Evolutionary conservation across 2,113 vertebrate genomes (phyloP), one percentile per base, ranked within the genome.

Genomic region (Myxocyprinus asiaticus): DNA sequence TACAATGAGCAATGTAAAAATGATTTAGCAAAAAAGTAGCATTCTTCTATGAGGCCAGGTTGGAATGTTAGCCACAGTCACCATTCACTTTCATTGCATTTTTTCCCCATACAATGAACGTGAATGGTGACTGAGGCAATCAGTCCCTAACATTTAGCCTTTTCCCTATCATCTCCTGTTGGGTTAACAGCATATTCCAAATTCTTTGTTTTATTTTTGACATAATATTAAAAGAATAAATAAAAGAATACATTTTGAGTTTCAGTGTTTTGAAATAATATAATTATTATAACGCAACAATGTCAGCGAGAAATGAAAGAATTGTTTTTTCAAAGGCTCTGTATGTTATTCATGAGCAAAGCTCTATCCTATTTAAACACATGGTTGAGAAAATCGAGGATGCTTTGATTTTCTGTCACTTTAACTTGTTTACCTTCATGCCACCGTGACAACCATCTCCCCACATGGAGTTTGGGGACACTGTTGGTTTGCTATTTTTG

Each of bases 401-500:
- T 76, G 47, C 48, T 76, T 76, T 76, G 62, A 76, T 76, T 76
- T 64, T 68, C 55, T 48, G 43, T 67, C 65, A 61, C 53, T 75
- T 73, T 74, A 68, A 76, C 71, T 76, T 76, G 62, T 75, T 81
- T 75, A 73, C 47, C 63, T 74, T 61, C 47, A 61, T 6, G 17
- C 70, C 22, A 59, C 22, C 51, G 43, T 80, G 71, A 80, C 70
- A 74, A 56, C 62, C 78, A 58, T 80, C 65, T 72, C 61, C 58
- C 1, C 67, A 61, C 67, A 72, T 64, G 79, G 12, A 66, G 55
- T 65, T 33, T 48, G n/a, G 64, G 56, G 71, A 75, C 78, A 58
- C 44, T 56, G 45, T 6, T 80, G 70, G 7, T 17, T 15, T 67
- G 51, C 79, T 80, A 74, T 80, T 80, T 75, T 76, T 76, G 74